These are phyloP conservation scores for Zophobas morio DNA, from an alignment of 1,140 invertebrate species.

Conservation along the genomic window DNA sequence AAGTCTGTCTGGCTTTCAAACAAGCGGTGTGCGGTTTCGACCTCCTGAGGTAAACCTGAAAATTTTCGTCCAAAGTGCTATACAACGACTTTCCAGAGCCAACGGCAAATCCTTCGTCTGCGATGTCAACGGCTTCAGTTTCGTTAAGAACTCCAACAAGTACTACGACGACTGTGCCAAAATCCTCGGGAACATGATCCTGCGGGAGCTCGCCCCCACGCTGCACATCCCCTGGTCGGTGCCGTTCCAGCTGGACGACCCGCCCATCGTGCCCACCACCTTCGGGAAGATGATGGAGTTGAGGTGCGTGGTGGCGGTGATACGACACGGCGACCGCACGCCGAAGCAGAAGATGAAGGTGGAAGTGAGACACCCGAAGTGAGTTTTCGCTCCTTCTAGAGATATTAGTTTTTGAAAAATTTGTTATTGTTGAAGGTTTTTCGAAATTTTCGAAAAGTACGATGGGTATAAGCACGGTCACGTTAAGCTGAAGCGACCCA, in stretches of 20 bases:
- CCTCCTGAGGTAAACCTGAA: constrained; percentile 81
- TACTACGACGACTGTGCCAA: constrained; percentile 99
- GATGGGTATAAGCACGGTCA: constrained; percentile 96
- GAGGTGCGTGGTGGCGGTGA: constrained; percentile 97
- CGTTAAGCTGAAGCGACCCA: constrained; percentile 97
- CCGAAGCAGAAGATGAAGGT: constrained; percentile 99
- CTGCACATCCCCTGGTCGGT: constrained; percentile 97
- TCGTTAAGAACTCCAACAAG: constrained; percentile 99
- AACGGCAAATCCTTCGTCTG: constrained; percentile 99
- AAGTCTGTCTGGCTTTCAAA: constrained; percentile 98
- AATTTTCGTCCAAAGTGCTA: constrained; percentile 22
- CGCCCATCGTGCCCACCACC: constrained; percentile 98
- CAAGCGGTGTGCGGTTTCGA: constrained; percentile 99
- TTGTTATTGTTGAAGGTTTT: constrained; percentile 80
- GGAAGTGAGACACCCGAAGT: constrained; percentile 98
- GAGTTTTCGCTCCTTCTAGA: constrained; percentile 61
- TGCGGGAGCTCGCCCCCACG: constrained; percentile 93
- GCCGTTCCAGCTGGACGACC: constrained; percentile 97
- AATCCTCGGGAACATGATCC: constrained; percentile 91
- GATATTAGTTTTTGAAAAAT: not conserved
- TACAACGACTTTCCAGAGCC: constrained; percentile 76
- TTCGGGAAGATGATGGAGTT: constrained; percentile 99
- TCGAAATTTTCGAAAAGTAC: constrained; percentile 98
- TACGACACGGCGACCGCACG: constrained; percentile 97
- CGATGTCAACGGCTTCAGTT: constrained; percentile 99